Base-by-base conservation (phyloP, 2,888 invertebrate species). In the Apotomis betuletana region DNA sequence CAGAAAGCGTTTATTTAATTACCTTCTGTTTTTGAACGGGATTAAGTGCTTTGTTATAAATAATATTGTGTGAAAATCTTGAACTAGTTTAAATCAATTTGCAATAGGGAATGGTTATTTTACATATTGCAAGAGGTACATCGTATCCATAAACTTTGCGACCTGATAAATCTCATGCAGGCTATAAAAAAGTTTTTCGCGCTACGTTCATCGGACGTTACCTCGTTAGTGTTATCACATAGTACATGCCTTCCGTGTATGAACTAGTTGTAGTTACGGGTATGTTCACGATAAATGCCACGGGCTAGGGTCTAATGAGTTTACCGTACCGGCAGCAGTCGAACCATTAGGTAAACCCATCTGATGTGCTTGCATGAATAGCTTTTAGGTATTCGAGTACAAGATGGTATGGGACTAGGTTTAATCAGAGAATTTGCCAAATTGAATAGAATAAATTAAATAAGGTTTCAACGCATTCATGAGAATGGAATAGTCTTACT, bases 241-340 rank as follows among this genome's bases (percentile, higher is more conserved):
- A 57, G 5, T 12, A 8, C 12, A 27, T 27, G 13, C 10, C 49
- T 49, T 49, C 12, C 49, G 4, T 12, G 36, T 57, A n/a, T 55
- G 10, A 27, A 57, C 36, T 15, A n/a, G 5, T 38, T 38, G 6
- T 44, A 54, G 44, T 15, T 44, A 55, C 12, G 27, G 41, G 41
- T 6, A 41, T 41, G 41, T 41, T 15, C 15, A 13, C 63, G 27
- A 52, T 46, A 54, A 65, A 55, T 64, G 54, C 63, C 52, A 41
- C 55, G 46, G 41, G 10, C 62, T 62, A 36, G n/a, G 55, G 55
- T 55, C 46, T 64, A 55, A 64, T 65, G 44, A 27, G 44, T n/a
- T 64, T n/a, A 55, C 54, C 55, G 46, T 46, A 36, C 65, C 55
- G 13, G 13, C 55, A 55, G 65, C 55, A 44, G n/a, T 46, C 15